phyloP scores from a whole-genome alignment of 1,140 invertebrate genomes.

The Drosophila virilis region DNA sequence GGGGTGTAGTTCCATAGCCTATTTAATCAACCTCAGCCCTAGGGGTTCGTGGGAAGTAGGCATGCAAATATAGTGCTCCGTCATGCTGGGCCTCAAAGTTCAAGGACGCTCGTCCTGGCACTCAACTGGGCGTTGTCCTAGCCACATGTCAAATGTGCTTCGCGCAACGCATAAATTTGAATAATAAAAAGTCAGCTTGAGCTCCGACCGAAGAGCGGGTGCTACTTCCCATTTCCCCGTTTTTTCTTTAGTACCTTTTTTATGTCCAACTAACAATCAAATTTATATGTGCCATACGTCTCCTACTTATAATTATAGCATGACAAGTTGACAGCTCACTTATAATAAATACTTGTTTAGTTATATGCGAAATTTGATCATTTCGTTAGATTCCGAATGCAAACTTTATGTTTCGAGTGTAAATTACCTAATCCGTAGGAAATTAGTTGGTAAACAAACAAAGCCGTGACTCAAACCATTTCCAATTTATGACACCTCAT shows the following conservation, averaged over 20 bases:
- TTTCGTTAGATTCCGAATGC: too few relatives aligned
- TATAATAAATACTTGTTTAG: too few relatives aligned
- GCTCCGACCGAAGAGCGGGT: too few relatives aligned
- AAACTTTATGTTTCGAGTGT: too few relatives aligned
- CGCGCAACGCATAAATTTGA: slow-evolving; percentile 35
- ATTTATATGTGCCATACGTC: too few relatives aligned
- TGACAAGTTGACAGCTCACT: too few relatives aligned
- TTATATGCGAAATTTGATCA: too few relatives aligned
- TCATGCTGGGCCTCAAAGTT: slow-evolving; percentile 60
- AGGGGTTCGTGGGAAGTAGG: not conserved
- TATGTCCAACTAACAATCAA: too few relatives aligned
- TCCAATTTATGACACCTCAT: slow-evolving; percentile 45
- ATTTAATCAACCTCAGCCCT: not conserved
- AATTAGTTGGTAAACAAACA: not conserved
- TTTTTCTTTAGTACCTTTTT: not conserved
- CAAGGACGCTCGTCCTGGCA: slow-evolving; percentile 33
- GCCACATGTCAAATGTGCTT: slow-evolving; percentile 41
- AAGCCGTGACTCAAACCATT: slow-evolving; percentile 20
- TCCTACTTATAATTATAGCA: too few relatives aligned
- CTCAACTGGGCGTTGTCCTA: slow-evolving; percentile 54
- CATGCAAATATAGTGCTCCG: slow-evolving; percentile 31
- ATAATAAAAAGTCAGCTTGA: slow-evolving; percentile 48
- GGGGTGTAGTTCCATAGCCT: slow-evolving; percentile 1
- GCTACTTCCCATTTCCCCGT: not conserved
- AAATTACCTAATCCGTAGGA: too few relatives aligned